A percentile compares a stretch with the other conserved stretches of the same genome.
These are phyloP conservation scores for Chloroceryle aenea DNA, from an alignment of 2,113 vertebrate species.

Conservation along the genomic window DNA sequence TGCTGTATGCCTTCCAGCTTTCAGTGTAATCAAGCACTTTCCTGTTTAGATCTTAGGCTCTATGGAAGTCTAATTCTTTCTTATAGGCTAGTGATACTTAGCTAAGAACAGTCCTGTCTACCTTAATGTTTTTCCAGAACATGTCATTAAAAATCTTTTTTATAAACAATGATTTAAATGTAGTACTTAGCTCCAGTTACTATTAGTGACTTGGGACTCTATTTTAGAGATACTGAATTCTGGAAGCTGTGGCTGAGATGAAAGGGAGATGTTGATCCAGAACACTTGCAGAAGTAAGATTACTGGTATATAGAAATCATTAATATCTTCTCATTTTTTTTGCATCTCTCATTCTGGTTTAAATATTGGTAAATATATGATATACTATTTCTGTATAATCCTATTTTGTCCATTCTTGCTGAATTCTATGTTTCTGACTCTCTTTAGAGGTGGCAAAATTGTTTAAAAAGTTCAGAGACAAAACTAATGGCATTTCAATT, in stretches of 20 bases:
- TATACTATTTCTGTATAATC: not conserved
- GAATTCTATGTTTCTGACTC: not conserved
- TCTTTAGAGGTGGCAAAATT: not conserved
- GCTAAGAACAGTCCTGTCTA: not conserved
- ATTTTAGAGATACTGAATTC: not conserved
- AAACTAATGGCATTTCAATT: not conserved
- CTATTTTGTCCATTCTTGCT: not conserved
- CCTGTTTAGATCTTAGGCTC: not conserved
- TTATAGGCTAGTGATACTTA: not conserved
- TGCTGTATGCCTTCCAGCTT: not conserved
- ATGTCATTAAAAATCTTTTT: not conserved
- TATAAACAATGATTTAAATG: not conserved
- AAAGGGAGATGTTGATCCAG: not conserved
- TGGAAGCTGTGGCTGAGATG: not conserved
- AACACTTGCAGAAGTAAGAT: not conserved
- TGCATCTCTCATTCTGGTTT: not conserved
- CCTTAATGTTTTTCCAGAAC: not conserved
- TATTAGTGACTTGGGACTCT: rapidly evolving
- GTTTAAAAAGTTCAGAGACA: not conserved
- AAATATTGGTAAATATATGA: not conserved
- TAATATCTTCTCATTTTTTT: not conserved
- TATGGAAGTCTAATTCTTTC: not conserved
- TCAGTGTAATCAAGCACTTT: not conserved
- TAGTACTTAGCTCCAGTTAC: not conserved
- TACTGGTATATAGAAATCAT: not conserved